Evolutionary conservation across 2,113 vertebrate species (phyloP).

Genomic region (Alligator mississippiensis): DNA sequence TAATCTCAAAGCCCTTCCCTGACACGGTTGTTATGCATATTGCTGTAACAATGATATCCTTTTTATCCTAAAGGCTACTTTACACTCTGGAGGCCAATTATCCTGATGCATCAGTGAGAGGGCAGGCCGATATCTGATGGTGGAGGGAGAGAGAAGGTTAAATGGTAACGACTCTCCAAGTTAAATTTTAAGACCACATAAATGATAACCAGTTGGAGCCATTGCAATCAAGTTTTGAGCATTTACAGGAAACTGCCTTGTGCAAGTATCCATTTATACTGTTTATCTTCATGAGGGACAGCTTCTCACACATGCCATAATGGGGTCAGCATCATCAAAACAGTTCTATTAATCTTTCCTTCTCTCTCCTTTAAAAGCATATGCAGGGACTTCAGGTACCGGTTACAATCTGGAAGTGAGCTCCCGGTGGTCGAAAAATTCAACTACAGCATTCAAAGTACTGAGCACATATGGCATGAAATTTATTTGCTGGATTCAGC

Average conservation of each 20-base stretch:
- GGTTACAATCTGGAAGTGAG: neutral
- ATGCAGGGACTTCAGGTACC: neutral
- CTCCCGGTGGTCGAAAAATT: neutral
- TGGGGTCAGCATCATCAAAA: neutral
- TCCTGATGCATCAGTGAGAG: neutral
- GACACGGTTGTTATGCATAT: neutral
- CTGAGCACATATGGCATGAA: neutral
- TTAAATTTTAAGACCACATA: neutral
- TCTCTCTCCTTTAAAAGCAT: neutral
- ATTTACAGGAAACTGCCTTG: neutral
- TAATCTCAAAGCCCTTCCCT: neutral
- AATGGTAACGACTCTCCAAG: constrained; percentile 8
- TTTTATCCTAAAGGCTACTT: neutral
- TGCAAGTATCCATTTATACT: neutral
- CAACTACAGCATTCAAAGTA: neutral
- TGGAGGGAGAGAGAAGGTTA: neutral
- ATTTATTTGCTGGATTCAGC: neutral
- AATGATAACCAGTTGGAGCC: neutral
- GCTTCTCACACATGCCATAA: neutral
- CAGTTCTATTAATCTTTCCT: neutral
- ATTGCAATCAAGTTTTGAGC: neutral
- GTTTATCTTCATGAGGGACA: neutral
- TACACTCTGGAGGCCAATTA: constrained; percentile 45
- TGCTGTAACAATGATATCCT: neutral
- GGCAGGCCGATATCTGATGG: neutral